phyloP scores from a whole-genome alignment of 2,113 vertebrate genomes.

The Thunnus thynnus region DNA sequence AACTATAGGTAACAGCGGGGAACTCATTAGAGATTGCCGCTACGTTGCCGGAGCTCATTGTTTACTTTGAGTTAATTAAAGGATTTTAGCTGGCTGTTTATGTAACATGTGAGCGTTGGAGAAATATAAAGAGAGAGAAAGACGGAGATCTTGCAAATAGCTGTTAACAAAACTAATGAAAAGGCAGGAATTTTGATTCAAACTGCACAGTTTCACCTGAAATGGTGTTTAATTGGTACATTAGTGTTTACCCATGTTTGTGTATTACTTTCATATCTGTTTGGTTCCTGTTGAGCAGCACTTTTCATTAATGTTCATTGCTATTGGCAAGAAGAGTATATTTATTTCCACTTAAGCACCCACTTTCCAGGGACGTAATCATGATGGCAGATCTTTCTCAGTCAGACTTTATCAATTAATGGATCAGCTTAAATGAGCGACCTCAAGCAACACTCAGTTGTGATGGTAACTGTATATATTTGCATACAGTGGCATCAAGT shows the following conservation, averaged over 20 bases:
- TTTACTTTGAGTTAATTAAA: constrained; percentile 64
- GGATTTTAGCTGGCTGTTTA: constrained; percentile 51
- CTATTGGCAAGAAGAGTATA: neutral
- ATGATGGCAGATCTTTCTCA: neutral
- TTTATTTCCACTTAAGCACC: neutral
- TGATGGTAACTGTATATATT: neutral
- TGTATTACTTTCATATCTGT: neutral
- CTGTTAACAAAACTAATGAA: constrained; percentile 5
- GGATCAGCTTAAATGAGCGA: no score
- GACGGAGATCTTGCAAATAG: neutral
- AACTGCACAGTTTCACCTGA: neutral
- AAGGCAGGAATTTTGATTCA: constrained; percentile 5
- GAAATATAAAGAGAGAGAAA: constrained; percentile 8
- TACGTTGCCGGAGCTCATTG: constrained; percentile 33
- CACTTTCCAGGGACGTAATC: neutral
- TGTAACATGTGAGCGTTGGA: neutral
- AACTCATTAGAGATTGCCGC: constrained; percentile 38
- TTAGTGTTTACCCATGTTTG: no score
- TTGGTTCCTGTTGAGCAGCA: neutral
- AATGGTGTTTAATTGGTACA: neutral
- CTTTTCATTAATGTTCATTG: constrained; percentile 2
- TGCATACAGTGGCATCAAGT: neutral
- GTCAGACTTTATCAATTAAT: constrained; percentile 9
- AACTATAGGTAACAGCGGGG: constrained; percentile 34
- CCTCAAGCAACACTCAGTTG: neutral